Conservation (phyloP, 2,113 vertebrate species). For the Scytalopus superciliaris region DNA sequence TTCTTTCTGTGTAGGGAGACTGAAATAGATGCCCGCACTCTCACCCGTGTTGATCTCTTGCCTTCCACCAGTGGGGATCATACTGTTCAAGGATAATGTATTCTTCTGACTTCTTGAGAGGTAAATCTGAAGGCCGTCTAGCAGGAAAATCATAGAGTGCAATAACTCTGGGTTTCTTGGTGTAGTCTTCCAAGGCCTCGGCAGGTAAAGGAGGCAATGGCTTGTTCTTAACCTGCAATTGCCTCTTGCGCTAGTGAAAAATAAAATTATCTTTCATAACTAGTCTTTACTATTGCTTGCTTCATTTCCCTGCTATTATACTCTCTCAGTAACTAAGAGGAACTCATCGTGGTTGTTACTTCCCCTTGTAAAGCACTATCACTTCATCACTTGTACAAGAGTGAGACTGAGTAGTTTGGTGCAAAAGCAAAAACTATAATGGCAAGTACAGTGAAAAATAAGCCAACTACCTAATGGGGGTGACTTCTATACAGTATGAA, state of each 20-base stretch:
- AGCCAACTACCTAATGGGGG: not conserved
- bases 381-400: not conserved
- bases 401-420: not conserved
- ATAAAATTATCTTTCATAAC: not conserved
- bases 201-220: conserved; percentile 76
- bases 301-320: not conserved
- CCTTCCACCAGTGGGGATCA: conserved; percentile 89
- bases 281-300: not conserved
- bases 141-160: conserved; percentile 86
- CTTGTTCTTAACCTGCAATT: conserved; percentile 67
- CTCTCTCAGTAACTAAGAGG: not conserved
- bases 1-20: not conserved
- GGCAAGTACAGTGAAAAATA: not conserved
- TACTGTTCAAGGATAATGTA: conserved; percentile 83
- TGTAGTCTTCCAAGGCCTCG: conserved; percentile 17
- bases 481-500: not conserved
- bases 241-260: conserved; percentile 52
- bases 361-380: not conserved
- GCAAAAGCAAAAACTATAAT: not conserved
- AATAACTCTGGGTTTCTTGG: conserved; percentile 66
- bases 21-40: not conserved
- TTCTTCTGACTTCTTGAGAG: conserved; percentile 76
- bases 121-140: conserved; percentile 74
- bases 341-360: not conserved
- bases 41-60: conserved; percentile 82